These are phyloP conservation scores for Drosophila willistoni DNA, from an alignment of 1,140 invertebrate genomes.

Conservation along the genomic window DNA sequence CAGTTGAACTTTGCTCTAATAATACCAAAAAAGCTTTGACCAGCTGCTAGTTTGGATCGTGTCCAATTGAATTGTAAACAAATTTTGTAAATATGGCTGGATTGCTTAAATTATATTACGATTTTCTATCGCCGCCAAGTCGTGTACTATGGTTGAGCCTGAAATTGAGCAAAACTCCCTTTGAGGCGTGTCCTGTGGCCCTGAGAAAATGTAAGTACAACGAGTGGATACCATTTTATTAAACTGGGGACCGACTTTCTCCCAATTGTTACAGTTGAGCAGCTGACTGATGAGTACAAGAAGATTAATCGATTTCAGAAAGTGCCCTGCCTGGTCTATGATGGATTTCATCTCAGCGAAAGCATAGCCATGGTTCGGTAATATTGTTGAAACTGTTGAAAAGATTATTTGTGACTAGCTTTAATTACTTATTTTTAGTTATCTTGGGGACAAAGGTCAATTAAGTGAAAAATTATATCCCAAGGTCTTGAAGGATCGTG, in stretches of 20 bases:
- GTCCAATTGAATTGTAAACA: background rate
- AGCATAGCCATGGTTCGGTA: slow-evolving; percentile 87
- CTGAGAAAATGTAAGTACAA: slow-evolving; percentile 85
- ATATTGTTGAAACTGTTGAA: background rate
- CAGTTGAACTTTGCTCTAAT: slow-evolving; percentile 37
- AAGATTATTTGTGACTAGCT: background rate
- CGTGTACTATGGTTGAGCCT: slow-evolving; percentile 89
- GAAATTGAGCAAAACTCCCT: slow-evolving; percentile 86
- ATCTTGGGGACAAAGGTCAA: slow-evolving; percentile 66
- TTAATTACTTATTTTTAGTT: slow-evolving; percentile 38
- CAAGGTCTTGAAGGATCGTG: slow-evolving; percentile 86
- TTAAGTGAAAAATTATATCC: slow-evolving; percentile 89
- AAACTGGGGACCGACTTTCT: background rate
- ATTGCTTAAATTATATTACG: slow-evolving; percentile 87
- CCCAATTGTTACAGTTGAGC: slow-evolving; percentile 86
- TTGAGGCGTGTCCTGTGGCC: slow-evolving; percentile 85
- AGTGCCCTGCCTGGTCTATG: slow-evolving; percentile 90
- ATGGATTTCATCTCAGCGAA: slow-evolving; percentile 90
- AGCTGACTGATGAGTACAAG: slow-evolving; percentile 88
- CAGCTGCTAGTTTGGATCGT: slow-evolving; percentile 28
- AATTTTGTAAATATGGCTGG: slow-evolving; percentile 59
- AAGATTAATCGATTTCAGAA: slow-evolving; percentile 90
- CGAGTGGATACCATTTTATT: slow-evolving; percentile 48
- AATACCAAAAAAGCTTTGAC: slow-evolving; percentile 14
- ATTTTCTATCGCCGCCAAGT: slow-evolving; percentile 90